A percentile compares a stretch with the other conserved stretches of the same genome.
Conservation (phyloP, 2,113 vertebrate genomes). For the Procavia capensis region DNA sequence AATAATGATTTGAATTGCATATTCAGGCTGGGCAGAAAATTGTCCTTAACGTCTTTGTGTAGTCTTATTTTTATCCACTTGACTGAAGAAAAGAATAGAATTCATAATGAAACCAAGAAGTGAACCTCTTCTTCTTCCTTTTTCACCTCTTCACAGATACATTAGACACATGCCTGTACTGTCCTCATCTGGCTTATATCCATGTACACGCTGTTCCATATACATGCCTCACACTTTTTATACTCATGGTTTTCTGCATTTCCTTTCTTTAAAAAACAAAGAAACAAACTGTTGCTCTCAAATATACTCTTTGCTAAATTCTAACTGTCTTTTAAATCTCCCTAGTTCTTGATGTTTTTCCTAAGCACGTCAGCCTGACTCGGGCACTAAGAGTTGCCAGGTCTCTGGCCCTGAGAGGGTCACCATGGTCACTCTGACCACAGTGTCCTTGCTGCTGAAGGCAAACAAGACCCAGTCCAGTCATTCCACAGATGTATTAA, state of each 20-base stretch:
- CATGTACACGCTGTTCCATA: background rate
- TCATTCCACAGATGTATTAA: constrained; percentile 19
- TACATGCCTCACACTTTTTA: background rate
- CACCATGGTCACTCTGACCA: background rate
- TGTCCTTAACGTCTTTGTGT: background rate
- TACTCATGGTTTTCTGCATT: background rate
- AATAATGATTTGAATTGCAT: constrained; percentile 2
- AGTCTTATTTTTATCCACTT: constrained; percentile 48
- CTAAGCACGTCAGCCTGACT: background rate
- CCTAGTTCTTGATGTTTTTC: background rate
- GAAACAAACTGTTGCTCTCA: background rate
- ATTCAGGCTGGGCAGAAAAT: background rate
- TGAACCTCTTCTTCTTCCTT: background rate
- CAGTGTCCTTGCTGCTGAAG: background rate
- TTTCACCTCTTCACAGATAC: background rate
- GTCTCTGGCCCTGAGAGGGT: constrained; percentile 27
- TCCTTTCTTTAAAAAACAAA: too few species aligned
- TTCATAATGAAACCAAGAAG: background rate
- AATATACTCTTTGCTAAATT: background rate
- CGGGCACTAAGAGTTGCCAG: background rate
- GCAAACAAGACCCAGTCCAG: background rate
- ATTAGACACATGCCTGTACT: background rate
- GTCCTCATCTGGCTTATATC: background rate
- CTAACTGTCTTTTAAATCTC: background rate
- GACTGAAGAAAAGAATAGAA: background rate